phyloP scores from a whole-genome alignment of 1,140 invertebrate genomes.

The Protaetia brevitarsis region DNA sequence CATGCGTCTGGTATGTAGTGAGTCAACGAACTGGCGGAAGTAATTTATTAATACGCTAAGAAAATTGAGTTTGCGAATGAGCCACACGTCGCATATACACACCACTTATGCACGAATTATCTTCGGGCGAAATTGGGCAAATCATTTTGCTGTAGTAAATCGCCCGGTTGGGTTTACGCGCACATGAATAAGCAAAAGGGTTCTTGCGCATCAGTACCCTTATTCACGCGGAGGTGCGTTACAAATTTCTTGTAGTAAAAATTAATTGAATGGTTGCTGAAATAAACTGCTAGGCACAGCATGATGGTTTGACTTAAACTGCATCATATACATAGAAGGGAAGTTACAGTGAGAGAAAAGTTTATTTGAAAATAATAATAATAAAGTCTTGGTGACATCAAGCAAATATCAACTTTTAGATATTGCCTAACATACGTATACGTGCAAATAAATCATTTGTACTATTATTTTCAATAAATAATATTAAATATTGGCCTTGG shows the following conservation, averaged over 20 bases:
- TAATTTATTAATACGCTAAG: slow-evolving; percentile 16
- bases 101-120: not conserved
- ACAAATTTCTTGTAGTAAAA: not conserved
- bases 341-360: too few species aligned
- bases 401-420: too few species aligned
- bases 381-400: too few species aligned
- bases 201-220: not conserved
- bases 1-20: not conserved
- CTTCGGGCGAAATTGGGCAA: not conserved
- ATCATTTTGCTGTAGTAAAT: not conserved
- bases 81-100: not conserved
- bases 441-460: too few species aligned
- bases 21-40: slow-evolving; percentile 12
- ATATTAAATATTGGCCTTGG: too few species aligned
- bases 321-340: too few species aligned
- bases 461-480: too few species aligned
- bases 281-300: too few species aligned
- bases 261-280: not conserved
- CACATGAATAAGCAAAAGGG: slow-evolving; percentile 7
- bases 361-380: too few species aligned
- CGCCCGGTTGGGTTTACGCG: not conserved
- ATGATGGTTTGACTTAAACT: too few species aligned
- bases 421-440: too few species aligned
- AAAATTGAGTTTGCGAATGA: not conserved
- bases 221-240: not conserved